These are phyloP conservation scores for Metopolophium dirhodum DNA, from an alignment of 1,140 invertebrate species.

Conservation along the genomic window DNA sequence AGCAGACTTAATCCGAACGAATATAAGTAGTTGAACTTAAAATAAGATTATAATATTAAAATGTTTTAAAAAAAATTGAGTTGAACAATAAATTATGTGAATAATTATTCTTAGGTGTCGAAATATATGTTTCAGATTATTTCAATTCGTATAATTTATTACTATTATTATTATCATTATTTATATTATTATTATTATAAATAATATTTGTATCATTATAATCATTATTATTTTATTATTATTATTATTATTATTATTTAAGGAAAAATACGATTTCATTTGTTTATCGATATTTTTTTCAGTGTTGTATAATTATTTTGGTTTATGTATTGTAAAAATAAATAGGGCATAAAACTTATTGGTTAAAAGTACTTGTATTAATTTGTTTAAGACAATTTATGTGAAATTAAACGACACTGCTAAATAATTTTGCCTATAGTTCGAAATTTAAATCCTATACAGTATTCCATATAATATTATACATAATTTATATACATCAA, in stretches of 20 bases:
- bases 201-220: constrained; percentile 7
- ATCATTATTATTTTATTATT: constrained; percentile 17
- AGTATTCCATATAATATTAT: background rate
- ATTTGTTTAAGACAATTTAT: constrained; percentile 26
- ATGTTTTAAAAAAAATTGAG: constrained; percentile 16
- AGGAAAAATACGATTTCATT: background rate
- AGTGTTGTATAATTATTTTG: constrained; percentile 15
- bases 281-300: background rate
- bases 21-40: constrained; percentile 49
- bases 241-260: constrained; percentile 10
- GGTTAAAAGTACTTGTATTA: background rate
- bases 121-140: background rate
- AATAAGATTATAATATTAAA: constrained; percentile 50
- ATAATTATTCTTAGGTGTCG: background rate
- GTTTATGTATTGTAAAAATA: background rate
- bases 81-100: constrained; percentile 16
- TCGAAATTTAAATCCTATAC: background rate
- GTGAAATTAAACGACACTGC: background rate
- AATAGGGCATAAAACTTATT: background rate
- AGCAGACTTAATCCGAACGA: constrained; percentile 42
- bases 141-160: background rate
- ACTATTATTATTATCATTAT: constrained; percentile 30
- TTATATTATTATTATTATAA: constrained; percentile 16
- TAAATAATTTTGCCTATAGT: constrained; percentile 15
- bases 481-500: too few relatives aligned